Evolutionary conservation across 2,113 vertebrate genomes (phyloP).

Genomic region (Podarcis cretensis): DNA sequence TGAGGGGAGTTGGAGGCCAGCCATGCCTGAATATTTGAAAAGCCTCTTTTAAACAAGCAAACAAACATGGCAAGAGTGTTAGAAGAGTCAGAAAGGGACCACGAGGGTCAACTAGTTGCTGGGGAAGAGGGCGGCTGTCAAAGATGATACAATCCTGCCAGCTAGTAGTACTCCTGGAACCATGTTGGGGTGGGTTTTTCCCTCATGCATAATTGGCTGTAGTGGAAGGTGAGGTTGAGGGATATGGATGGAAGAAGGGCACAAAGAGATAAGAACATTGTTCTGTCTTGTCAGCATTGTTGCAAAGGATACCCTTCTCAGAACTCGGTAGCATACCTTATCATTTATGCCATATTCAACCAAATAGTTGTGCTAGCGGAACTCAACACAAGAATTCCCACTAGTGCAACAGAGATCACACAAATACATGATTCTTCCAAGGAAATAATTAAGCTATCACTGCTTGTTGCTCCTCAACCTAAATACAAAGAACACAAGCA

Average conservation of each 20-base stretch:
- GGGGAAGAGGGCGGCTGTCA: background rate
- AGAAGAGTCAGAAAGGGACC: no score
- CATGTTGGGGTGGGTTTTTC: no score
- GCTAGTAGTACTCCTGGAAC: background rate
- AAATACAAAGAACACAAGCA: background rate
- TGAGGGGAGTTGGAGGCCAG: background rate
- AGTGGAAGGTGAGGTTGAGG: background rate
- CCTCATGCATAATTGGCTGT: no score
- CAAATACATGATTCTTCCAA: background rate
- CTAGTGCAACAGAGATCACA: background rate
- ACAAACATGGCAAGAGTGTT: no score
- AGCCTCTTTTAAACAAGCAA: background rate
- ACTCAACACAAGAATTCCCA: no score
- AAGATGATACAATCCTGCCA: no score
- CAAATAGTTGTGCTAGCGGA: no score
- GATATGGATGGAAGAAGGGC: no score
- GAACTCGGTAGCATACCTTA: background rate
- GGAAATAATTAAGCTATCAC: background rate
- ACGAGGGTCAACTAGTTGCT: no score
- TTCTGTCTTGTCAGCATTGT: background rate
- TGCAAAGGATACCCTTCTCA: background rate
- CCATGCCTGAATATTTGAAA: background rate
- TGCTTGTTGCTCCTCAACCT: background rate
- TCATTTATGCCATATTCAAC: background rate
- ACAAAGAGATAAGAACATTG: no score